A percentile compares a stretch with the other conserved stretches of the same genome.
phyloP scores from a whole-genome alignment of 2,888 invertebrate species.

The Caenorhabditis doughertyi region DNA sequence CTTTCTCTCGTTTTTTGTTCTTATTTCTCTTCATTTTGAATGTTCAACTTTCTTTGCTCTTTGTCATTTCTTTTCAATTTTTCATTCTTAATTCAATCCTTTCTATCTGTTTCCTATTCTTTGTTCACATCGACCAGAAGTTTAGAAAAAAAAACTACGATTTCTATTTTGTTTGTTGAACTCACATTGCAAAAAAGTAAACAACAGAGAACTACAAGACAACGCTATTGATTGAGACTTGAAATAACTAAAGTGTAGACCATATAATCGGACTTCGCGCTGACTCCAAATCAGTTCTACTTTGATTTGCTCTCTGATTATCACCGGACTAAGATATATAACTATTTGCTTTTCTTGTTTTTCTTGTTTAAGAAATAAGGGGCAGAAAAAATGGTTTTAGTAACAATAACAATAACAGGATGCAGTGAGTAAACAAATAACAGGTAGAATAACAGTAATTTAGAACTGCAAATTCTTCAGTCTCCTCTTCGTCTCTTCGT shows the following conservation, averaged over 20 bases:
- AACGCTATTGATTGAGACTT: neutral
- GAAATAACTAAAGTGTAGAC: too few species aligned
- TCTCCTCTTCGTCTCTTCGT: constrained; percentile 38
- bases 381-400: too few species aligned
- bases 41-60: constrained; percentile 22
- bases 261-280: too few species aligned
- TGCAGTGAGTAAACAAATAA: neutral
- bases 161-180: constrained; percentile 17
- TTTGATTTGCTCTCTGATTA: too few species aligned
- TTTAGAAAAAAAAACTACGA: constrained; percentile 41
- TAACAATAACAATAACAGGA: constrained; percentile 27
- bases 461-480: constrained; percentile 48
- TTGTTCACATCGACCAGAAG: constrained; percentile 40
- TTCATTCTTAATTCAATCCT: constrained; percentile 13
- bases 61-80: constrained; percentile 7
- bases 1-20: constrained; percentile 14
- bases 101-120: constrained; percentile 20
- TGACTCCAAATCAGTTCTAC: too few species aligned
- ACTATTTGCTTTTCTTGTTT: too few species aligned
- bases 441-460: constrained; percentile 20
- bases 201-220: neutral
- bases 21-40: neutral
- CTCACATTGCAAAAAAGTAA: neutral
- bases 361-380: too few species aligned
- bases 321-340: too few species aligned